These are phyloP conservation scores for Drosophila mulleri DNA, from an alignment of 2,888 invertebrate genomes.

Conservation along the genomic window DNA sequence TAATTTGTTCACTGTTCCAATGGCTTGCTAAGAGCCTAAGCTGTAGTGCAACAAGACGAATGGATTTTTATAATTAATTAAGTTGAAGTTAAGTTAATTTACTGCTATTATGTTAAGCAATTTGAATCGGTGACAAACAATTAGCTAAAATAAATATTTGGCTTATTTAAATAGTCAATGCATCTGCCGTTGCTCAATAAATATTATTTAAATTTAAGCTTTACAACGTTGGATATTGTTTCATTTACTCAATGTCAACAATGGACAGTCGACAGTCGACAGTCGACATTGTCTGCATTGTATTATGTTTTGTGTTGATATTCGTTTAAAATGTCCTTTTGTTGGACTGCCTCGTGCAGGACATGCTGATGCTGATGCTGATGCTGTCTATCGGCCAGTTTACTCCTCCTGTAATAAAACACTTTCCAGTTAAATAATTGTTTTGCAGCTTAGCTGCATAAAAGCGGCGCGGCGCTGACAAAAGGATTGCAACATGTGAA, in stretches of 20 bases:
- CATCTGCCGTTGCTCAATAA: slow-evolving; percentile 6
- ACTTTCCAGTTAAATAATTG: slow-evolving; percentile 68
- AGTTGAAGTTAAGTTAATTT: neutral
- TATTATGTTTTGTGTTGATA: slow-evolving; percentile 54
- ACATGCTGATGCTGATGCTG: slow-evolving; percentile 17
- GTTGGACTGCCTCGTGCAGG: slow-evolving; percentile 22
- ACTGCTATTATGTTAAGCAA: neutral
- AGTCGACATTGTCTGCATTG: slow-evolving; percentile 1
- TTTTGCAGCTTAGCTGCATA: slow-evolving; percentile 63
- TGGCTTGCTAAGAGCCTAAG: neutral
- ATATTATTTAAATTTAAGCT: slow-evolving; percentile 23
- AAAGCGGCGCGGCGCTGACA: slow-evolving; percentile 25
- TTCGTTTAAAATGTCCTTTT: slow-evolving; percentile 62
- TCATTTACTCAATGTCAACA: slow-evolving; percentile 10
- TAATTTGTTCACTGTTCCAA: neutral
- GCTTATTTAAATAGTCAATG: neutral
- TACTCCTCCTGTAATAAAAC: slow-evolving; percentile 23
- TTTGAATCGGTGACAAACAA: slow-evolving; percentile 1
- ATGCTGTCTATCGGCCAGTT: slow-evolving; percentile 17
- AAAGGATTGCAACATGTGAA: slow-evolving; percentile 28
- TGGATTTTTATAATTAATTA: neutral
- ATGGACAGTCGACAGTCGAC: slow-evolving; percentile 1
- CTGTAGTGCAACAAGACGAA: neutral
- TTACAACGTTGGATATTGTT: slow-evolving; percentile 10
- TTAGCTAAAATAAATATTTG: slow-evolving; percentile 3